Evolutionary conservation across 2,888 invertebrate species (phyloP).

Genomic region (Erebia ligea): DNA sequence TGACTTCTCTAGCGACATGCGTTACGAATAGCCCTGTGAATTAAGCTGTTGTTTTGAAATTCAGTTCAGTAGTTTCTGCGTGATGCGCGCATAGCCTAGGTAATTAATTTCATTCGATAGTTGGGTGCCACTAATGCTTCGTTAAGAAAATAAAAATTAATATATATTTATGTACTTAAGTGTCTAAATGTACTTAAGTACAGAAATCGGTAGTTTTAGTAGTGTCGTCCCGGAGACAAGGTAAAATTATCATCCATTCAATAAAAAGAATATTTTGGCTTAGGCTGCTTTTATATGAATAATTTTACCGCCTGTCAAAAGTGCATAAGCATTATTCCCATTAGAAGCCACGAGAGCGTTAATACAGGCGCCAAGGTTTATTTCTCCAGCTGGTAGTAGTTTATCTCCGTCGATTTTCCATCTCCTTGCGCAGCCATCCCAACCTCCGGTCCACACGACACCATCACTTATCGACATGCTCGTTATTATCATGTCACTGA

Average conservation of each 20-base stretch:
- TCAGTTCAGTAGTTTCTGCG: too few species aligned
- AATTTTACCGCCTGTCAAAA: conserved; percentile 61
- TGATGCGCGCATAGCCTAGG: too few species aligned
- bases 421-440: conserved; percentile 79
- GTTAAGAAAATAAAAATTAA: too few species aligned
- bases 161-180: too few species aligned
- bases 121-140: too few species aligned
- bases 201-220: too few species aligned
- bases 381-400: conserved; percentile 61
- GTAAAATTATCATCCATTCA: not conserved
- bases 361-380: conserved; percentile 66
- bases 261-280: not conserved
- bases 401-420: conserved; percentile 65
- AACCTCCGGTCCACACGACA: conserved; percentile 81
- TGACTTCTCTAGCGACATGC: too few species aligned
- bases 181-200: too few species aligned
- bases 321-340: conserved; percentile 54
- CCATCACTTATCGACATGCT: conserved; percentile 68
- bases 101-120: too few species aligned
- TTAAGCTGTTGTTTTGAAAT: too few species aligned
- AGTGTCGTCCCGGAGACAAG: too few species aligned
- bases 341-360: conserved; percentile 60
- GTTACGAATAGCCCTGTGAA: too few species aligned
- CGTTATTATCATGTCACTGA: conserved; percentile 79
- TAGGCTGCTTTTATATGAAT: conserved; percentile 48